phyloP scores from a whole-genome alignment of 2,888 invertebrate genomes.

The Notocelia uddmanniana region DNA sequence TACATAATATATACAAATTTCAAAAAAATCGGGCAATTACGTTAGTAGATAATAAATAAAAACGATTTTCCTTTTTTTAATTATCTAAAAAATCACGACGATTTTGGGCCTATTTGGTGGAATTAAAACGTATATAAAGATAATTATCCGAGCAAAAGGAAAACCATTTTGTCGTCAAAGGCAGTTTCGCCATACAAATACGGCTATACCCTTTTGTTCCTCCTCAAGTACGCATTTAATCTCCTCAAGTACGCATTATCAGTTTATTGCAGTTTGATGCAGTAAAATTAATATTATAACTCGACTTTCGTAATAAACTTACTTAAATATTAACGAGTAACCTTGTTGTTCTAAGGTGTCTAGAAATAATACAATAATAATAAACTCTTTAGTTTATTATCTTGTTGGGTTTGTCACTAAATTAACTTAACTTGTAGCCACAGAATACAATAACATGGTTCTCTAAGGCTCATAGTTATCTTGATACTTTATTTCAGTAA shows the following conservation, averaged over 20 bases:
- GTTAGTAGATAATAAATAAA: too few relatives aligned
- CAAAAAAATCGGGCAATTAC: too few relatives aligned
- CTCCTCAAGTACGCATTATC: background rate
- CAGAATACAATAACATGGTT: background rate
- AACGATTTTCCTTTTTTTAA: too few relatives aligned
- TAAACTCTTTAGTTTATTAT: slow-evolving; percentile 27
- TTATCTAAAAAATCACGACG: too few relatives aligned
- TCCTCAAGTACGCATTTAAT: background rate
- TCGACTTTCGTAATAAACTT: slow-evolving; percentile 33
- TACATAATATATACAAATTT: too few relatives aligned
- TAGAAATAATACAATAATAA: slow-evolving; percentile 16
- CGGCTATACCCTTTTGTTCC: too few relatives aligned
- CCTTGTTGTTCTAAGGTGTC: background rate
- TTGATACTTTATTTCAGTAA: background rate
- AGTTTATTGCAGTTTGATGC: background rate
- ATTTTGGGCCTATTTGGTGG: too few relatives aligned
- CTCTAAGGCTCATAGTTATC: background rate
- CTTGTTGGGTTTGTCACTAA: background rate
- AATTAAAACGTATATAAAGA: too few relatives aligned
- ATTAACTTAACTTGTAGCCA: background rate
- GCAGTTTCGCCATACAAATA: too few relatives aligned
- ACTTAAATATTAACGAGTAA: slow-evolving; percentile 20
- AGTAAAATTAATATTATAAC: slow-evolving; percentile 19
- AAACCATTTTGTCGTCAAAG: too few relatives aligned
- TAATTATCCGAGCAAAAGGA: too few relatives aligned